These are phyloP conservation scores for Ecliptopera silaceata DNA, from an alignment of 2,888 invertebrate species.

Conservation along the genomic window DNA sequence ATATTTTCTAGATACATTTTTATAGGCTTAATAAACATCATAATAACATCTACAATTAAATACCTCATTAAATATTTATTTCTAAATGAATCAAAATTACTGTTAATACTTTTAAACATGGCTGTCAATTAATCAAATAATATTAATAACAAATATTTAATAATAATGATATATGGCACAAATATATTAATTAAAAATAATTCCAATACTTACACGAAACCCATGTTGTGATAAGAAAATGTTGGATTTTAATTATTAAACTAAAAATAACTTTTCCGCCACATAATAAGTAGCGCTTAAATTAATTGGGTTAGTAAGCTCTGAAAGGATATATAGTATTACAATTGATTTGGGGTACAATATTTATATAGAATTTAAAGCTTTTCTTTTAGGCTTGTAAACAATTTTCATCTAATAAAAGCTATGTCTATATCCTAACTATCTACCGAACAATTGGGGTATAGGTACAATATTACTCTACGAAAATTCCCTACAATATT, in stretches of 20 bases:
- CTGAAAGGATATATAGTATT: slow-evolving; percentile 12
- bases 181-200: slow-evolving; percentile 4
- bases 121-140: slow-evolving; percentile 5
- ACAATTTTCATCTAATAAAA: slow-evolving; percentile 18
- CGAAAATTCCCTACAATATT: neutral
- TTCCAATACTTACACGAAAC: too few species aligned
- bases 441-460: slow-evolving; percentile 12
- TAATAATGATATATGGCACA: slow-evolving; percentile 20
- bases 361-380: slow-evolving; percentile 20
- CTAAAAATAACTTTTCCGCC: neutral
- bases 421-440: slow-evolving; percentile 9
- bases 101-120: slow-evolving; percentile 11
- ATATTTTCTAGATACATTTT: slow-evolving; percentile 40
- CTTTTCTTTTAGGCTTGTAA: slow-evolving; percentile 24
- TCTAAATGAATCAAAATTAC: neutral
- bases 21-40: slow-evolving; percentile 1
- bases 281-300: neutral
- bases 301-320: slow-evolving; percentile 13
- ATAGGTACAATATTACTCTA: slow-evolving; percentile 4
- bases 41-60: neutral
- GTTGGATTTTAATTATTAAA: neutral
- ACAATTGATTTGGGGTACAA: slow-evolving; percentile 13
- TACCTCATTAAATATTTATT: neutral
- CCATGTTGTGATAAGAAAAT: neutral
- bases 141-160: neutral